phyloP scores from a whole-genome alignment of 2,888 invertebrate genomes.

The Chloromyia formosa region DNA sequence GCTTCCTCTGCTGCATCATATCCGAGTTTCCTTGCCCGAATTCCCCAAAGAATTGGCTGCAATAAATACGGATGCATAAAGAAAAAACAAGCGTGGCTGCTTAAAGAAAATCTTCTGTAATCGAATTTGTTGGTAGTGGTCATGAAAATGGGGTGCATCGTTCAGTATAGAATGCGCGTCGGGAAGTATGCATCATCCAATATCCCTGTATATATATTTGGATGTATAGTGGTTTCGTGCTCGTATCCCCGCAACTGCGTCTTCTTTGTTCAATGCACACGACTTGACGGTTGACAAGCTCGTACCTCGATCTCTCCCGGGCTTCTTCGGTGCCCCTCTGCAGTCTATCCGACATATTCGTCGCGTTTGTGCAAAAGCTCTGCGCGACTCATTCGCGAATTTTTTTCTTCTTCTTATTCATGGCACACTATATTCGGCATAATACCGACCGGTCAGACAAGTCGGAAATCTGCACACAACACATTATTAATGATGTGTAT shows the following conservation, averaged over 20 bases:
- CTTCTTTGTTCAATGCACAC: background rate
- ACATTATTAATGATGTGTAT: no score
- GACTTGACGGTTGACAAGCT: background rate
- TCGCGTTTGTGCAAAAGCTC: no score
- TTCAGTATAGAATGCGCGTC: background rate
- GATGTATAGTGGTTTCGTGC: background rate
- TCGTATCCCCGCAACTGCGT: background rate
- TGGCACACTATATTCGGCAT: background rate
- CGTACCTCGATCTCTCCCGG: background rate
- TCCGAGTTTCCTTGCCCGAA: background rate
- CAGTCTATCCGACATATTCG: no score
- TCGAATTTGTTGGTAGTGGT: background rate
- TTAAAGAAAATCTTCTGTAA: background rate
- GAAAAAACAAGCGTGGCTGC: background rate
- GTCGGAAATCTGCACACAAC: background rate
- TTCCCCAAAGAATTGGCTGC: background rate
- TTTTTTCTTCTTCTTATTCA: background rate
- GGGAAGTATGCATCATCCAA: background rate
- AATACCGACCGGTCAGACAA: background rate
- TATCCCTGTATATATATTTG: no score
- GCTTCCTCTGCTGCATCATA: background rate
- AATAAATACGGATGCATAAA: background rate
- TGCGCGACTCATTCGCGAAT: constrained; percentile 7
- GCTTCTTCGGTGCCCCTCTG: background rate
- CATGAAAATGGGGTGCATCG: background rate